Conservation (phyloP, 2,113 vertebrate species). For the Rattus rattus region DNA sequence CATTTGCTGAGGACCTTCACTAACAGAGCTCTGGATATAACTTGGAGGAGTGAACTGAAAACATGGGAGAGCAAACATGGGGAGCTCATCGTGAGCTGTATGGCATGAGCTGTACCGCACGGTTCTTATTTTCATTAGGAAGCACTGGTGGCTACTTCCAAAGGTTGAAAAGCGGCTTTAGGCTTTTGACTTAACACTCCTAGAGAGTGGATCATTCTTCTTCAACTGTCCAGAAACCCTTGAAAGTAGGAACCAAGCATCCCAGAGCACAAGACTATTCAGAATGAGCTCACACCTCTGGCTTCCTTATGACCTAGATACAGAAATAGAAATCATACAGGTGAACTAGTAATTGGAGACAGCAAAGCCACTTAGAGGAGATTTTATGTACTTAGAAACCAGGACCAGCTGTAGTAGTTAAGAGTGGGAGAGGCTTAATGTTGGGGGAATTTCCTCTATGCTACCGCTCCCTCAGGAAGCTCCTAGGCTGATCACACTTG, state of each 20-base stretch:
- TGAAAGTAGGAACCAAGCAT: not conserved
- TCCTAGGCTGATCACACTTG: conserved; percentile 25
- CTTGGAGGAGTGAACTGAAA: not conserved
- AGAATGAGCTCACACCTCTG: conserved; percentile 35
- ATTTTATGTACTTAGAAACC: conserved; percentile 69
- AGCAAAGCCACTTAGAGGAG: conserved; percentile 72
- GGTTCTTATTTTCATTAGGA: conserved; percentile 11
- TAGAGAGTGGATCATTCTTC: not conserved
- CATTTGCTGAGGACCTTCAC: not conserved
- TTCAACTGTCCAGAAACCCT: not conserved
- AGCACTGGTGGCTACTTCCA: conserved; percentile 3
- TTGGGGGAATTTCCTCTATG: conserved; percentile 50
- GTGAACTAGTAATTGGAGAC: conserved; percentile 52
- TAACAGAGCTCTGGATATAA: not conserved
- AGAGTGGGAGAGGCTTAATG: conserved; percentile 55
- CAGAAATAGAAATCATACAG: conserved; percentile 58
- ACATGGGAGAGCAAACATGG: not conserved
- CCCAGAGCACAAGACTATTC: conserved; percentile 25
- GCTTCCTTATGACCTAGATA: conserved; percentile 63
- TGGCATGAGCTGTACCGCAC: not conserved
- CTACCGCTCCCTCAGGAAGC: not conserved
- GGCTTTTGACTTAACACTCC: not conserved
- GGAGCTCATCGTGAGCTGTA: not conserved
- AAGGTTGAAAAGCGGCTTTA: conserved; percentile 24
- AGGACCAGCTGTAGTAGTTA: conserved; percentile 38